A percentile compares a stretch with the other conserved stretches of the same genome.
These are phyloP conservation scores for Phylloscopus trochiloides DNA, from an alignment of 2,113 vertebrate species.

Conservation along the genomic window DNA sequence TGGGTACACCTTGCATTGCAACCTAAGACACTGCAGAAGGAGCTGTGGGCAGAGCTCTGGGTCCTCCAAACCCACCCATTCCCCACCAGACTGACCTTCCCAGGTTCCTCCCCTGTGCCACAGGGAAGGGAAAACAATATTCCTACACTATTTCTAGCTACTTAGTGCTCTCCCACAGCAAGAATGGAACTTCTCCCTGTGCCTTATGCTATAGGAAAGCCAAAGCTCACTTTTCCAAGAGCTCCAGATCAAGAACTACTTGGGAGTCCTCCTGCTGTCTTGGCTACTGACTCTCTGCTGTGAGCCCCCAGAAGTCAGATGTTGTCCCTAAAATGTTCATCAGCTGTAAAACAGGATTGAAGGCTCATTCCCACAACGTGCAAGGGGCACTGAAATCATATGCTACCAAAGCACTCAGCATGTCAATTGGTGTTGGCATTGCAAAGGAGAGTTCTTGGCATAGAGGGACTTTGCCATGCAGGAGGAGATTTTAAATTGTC, in stretches of 20 bases:
- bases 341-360: background rate
- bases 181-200: background rate
- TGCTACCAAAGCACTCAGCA: background rate
- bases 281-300: background rate
- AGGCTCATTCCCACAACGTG: background rate
- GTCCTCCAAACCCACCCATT: background rate
- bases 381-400: background rate
- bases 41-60: background rate
- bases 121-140: background rate
- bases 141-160: background rate
- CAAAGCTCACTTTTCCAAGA: background rate
- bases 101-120: background rate
- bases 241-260: background rate
- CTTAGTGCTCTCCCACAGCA: background rate
- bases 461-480: background rate
- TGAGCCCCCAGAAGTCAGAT: background rate
- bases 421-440: background rate
- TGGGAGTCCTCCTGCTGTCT: background rate
- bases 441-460: background rate
- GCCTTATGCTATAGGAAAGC: background rate
- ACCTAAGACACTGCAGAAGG: background rate
- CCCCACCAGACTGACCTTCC: background rate
- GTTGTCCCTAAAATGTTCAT: background rate
- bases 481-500: background rate
- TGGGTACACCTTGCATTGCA: no score